Evolutionary conservation across 1,140 invertebrate species (phyloP), one percentile per base, ranked within the genome.

Genomic region (Hirudo medicinalis): DNA sequence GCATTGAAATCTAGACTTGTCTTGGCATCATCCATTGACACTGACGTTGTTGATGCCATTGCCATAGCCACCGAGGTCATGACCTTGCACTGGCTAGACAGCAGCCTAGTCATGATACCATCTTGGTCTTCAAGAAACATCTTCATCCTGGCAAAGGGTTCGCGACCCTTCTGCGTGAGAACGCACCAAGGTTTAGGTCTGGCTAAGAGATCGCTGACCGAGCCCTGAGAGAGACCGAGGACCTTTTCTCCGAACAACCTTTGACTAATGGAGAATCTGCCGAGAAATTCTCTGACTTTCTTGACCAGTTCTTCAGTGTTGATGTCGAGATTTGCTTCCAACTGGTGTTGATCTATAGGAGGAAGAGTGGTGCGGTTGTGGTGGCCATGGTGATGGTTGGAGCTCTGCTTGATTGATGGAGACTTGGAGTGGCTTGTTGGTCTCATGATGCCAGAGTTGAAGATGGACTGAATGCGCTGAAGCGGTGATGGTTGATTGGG

Each of bases 131-230:
- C 91, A 0, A 97, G 83, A 92, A 95, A 98, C 13, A 96, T 82
- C 81, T 97, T 92, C 94, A 98, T 98, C 60, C 94, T 86, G 72
- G 97, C 96, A 83, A 97, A 99, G 0, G 95, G 95, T 80, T 98
- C 94, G 27, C 95, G 84, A 0, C 94, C 94, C 82, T 98, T 98
- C 80, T 97, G 96, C 73, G 93, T 96, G 4, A 99, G 86, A 93
- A 97, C 97, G 79, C 96, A 92, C 95, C 95, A 99, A 0, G 94
- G 94, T 78, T 97, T 97, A 0, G 95, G 95, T 80, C 97, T 94
- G 68, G 93, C 95, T 0, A 99, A 84, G 20, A 99, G 83, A 82
- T 98, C 95, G 78, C 92, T 96, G 0, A 97, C 94, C 2, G 93
- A 96, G 4, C 80, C 81, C 71, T 84, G 84, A 0, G 94, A 97